These are phyloP conservation scores for Sebastiscus albofasciatus DNA, from an alignment of 2,797 vertebrate species.

Conservation along the genomic window DNA sequence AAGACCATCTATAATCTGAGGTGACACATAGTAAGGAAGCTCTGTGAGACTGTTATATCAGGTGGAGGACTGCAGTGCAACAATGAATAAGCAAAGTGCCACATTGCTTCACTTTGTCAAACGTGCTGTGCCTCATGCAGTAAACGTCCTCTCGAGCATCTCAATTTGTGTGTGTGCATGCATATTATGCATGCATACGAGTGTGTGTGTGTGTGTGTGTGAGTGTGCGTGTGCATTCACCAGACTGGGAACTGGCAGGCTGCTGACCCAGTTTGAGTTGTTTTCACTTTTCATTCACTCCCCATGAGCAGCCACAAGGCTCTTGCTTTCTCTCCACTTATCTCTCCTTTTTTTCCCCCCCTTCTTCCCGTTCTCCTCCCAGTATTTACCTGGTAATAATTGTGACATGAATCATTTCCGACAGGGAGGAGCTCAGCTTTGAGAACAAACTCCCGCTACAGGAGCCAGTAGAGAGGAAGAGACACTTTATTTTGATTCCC, in stretches of 20 bases:
- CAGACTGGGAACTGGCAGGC: slow-evolving; percentile 45
- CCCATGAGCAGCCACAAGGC: slow-evolving; percentile 42
- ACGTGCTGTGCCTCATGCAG: slow-evolving; percentile 15
- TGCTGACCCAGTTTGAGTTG: slow-evolving; percentile 73
- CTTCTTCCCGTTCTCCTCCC: slow-evolving; percentile 42
- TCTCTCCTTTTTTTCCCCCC: neutral
- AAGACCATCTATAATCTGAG: slow-evolving; percentile 21
- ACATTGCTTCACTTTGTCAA: slow-evolving; percentile 48
- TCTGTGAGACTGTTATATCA: slow-evolving; percentile 14
- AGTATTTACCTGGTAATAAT: slow-evolving; percentile 70
- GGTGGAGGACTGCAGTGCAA: slow-evolving; percentile 34
- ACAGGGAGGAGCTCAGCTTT: slow-evolving; percentile 60
- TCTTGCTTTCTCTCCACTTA: slow-evolving; percentile 19
- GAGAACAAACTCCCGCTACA: slow-evolving; percentile 35
- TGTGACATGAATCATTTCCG: slow-evolving; percentile 72
- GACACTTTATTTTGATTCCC: slow-evolving; percentile 39
- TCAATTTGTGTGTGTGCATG: slow-evolving; percentile 27
- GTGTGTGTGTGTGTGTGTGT: neutral
- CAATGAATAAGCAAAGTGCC: slow-evolving; percentile 51
- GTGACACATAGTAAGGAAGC: slow-evolving; percentile 21
- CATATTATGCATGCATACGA: slow-evolving; percentile 9
- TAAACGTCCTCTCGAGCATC: slow-evolving; percentile 43
- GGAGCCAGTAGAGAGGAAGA: slow-evolving; percentile 4
- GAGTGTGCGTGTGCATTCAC: slow-evolving; percentile 15
- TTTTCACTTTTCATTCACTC: slow-evolving; percentile 65